Percentiles rank a stretch among this genome's conserved stretches.
Conservation (phyloP, 1,140 invertebrate genomes). For the Cheumatopsyche charites region DNA sequence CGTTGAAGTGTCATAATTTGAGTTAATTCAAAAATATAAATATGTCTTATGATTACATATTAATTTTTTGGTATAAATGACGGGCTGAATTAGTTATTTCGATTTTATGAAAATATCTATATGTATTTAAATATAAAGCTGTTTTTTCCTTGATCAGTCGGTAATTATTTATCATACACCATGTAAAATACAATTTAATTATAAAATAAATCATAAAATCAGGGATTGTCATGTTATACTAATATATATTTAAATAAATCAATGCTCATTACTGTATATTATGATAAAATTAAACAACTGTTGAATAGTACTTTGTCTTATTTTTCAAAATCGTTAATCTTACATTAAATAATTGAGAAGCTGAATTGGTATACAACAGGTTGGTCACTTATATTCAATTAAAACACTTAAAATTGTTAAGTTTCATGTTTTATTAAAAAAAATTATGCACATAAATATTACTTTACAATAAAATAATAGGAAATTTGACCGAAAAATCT, state of each 20-base stretch:
- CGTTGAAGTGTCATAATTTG: no score
- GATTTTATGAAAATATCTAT: no score
- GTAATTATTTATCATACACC: slow-evolving; percentile 19
- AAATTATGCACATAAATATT: slow-evolving; percentile 32
- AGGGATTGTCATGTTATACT: slow-evolving; percentile 32
- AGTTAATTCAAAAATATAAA: no score
- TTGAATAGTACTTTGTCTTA: slow-evolving; percentile 21
- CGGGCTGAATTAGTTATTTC: no score
- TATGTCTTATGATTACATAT: no score
- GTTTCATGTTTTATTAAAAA: slow-evolving; percentile 29
- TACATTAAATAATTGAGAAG: no score
- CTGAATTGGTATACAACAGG: no score
- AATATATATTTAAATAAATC: slow-evolving; percentile 27
- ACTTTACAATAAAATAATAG: slow-evolving; percentile 22
- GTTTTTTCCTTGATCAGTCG: neutral
- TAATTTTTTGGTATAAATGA: no score
- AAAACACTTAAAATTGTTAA: no score
- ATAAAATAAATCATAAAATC: slow-evolving; percentile 32
- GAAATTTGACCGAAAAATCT: slow-evolving; percentile 25
- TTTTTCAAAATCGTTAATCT: no score
- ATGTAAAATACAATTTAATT: slow-evolving; percentile 19
- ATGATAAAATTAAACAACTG: slow-evolving; percentile 25
- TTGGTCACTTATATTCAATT: no score
- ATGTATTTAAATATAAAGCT: no score
- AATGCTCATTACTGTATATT: slow-evolving; percentile 34